Base-by-base conservation (phyloP, 2,797 vertebrate species). In the Otolemur crassicaudatus region DNA sequence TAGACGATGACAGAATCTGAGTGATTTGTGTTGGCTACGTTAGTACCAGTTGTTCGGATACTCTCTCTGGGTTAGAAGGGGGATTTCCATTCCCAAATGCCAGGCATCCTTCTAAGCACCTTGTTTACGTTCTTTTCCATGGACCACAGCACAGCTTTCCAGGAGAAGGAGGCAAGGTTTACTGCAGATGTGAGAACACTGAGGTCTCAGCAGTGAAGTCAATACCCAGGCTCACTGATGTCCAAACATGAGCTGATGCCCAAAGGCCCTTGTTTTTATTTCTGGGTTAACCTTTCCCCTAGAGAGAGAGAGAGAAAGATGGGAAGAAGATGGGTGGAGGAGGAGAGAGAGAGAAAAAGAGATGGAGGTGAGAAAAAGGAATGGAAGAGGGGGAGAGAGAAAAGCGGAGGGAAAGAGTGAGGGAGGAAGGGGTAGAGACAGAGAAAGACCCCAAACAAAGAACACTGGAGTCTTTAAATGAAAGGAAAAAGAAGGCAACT, bases 1-100 rank as follows among this genome's bases (percentile, higher is more conserved):
- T 40, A 53, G 72, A 76, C 92, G 25, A 61, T 77, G 49, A 65
- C 67, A 91, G 82, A 89, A 91, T 69, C 63, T 58, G 37, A 96
- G 53, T 73, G 25, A 84, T 87, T 81, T 87, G 67, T 60, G 8
- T 86, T 86, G 89, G 61, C n/a, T 86, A 43, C 37, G 56, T 76
- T 73, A 49, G 6, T 23, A 53, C 22, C 49, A 85, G 61, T 92
- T 84, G 53, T 70, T 81, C 4, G 34, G n/a, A 65, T 69, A 70
- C 25, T 63, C n/a, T 10, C 6, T 12, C 83, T 43, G 61, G 25
- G 61, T 70, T 94, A 43, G 16, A 93, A 40, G 77, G 91, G 61
- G 3, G 23, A 29, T 56, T 88, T 76, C 23, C 25, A 53, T 58
- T 93, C 65, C 37, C 27, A 31, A 86, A 77, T 7, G 65, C 14